Evolutionary conservation across 2,888 invertebrate genomes (phyloP), one percentile per base, ranked within the genome.

Genomic region (Andrena chrysosceles): DNA sequence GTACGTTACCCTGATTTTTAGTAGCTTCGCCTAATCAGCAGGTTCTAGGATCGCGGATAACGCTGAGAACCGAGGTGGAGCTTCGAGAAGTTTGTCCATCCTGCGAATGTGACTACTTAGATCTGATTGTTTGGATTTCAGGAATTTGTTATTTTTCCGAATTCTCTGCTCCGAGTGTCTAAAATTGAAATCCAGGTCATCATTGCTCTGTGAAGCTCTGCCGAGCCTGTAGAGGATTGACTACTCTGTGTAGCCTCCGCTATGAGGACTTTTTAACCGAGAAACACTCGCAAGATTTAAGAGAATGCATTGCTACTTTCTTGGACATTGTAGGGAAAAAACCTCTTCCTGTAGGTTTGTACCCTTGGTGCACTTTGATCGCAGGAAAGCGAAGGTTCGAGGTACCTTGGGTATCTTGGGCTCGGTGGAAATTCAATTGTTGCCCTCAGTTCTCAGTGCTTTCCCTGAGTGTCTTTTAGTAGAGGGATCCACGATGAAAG

Each of bases 1-100:
- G 26, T 63, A 72, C 13, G 52, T 76, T 73, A 63, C 62, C 71
- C 33, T 49, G 48, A 16, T 75, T 49, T 52, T 52, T 52, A 52
- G 52, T 6, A 52, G 52, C 42, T 16, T 5, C 16, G 42, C 42
- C 42, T 42, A 42, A 42, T 42, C 42, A 16, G 13, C 13, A 42
- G 16, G 13, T 16, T 42, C 23, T 54, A 54, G 8, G 54, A 52
- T 7, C 7, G 16, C 52, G 20, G 7, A 20, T 20, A 52, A 20
- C 52, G 20, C 20, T 54, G 54, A n/a, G 20, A 42, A 42, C 42
- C 42, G 42, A 16, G 42, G 16, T 4, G 16, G 13, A 42, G 42
- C 42, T 42, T 4, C 13, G 42, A 42, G 16, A 16, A 42, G 5
- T 16, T 42, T 1, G 16, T 16, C 16, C 16, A 16, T 16, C 16